Evolutionary conservation across 2,113 vertebrate species (phyloP), one percentile per base, ranked within the genome.

Genomic region (Marcusenius ussheri): DNA sequence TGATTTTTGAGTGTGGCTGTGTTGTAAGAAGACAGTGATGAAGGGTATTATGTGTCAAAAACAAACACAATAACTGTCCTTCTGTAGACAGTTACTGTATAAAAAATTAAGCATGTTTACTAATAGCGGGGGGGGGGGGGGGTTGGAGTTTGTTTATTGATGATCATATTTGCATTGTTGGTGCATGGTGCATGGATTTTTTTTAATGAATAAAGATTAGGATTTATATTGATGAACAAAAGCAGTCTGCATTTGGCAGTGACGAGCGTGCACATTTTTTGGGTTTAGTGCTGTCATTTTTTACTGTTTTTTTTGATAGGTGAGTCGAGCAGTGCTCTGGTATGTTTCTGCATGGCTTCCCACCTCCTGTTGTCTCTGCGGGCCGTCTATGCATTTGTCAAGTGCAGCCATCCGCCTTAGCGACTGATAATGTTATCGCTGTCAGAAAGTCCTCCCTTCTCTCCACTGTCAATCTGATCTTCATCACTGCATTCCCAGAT

Each of bases 401-500:
- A 87, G 50, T 53, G 24, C 85, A 87, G 49, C 47, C 85, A 87
- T 87, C 49, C 50, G 31, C 85, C 85, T 17, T 53, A 53, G 85
- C 31, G 13, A 87, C 85, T 53, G 50, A 87, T 87, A 51, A 87
- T 56, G 31, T 87, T 53, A 47, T 53, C 85, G 47, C 47, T 87
- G 27, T 53, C 47, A 87, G 49, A 35, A 19, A 19, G n/a, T 31
- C 85, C 50, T 56, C 85, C 13, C 49, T 56, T 87, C 17, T 53
- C 49, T 6, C 24, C 31, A 87, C 50, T 87, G 85, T 87, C 85
- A 87, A 51, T 53, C 85, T 87, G 85, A 53, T 53, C 27, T 31
- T 51, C 85, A 39, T 35, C 85, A 87, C 85, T 56, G 50, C 85
- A 27, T 87, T 87, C 50, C 84, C 49, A 39, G 85, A 51, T 87